These are phyloP conservation scores for Falco cherrug DNA, from an alignment of 2,797 vertebrate species.

Conservation along the genomic window DNA sequence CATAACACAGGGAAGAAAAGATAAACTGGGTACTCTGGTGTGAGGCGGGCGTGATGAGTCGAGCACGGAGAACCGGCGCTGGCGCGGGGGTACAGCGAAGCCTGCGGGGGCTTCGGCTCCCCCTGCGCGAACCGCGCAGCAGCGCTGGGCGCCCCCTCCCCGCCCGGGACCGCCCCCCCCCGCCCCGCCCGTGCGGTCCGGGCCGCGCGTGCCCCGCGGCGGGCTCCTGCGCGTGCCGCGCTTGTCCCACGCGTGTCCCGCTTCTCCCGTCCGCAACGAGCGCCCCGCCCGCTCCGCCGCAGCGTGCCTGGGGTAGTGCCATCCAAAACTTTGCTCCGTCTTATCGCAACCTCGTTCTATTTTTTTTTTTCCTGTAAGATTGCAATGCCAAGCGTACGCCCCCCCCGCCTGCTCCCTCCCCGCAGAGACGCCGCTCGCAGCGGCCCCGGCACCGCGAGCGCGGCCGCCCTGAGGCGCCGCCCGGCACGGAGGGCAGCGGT, in stretches of 20 bases:
- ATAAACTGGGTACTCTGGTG: background rate
- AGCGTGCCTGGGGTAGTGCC: background rate
- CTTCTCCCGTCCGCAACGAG: background rate
- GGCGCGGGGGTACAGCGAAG: background rate
- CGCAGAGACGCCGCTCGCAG: background rate
- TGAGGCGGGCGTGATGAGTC: accelerated
- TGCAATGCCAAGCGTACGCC: background rate
- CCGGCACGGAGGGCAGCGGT: background rate
- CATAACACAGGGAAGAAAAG: too few relatives aligned
- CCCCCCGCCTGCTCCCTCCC: background rate
- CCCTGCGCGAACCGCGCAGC: background rate
- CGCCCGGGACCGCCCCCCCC: too few relatives aligned
- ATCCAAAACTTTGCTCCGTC: background rate
- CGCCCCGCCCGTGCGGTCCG: too few relatives aligned
- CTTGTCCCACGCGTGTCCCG: too few relatives aligned
- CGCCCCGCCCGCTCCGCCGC: background rate
- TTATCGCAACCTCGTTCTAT: background rate
- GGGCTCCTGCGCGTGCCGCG: background rate
- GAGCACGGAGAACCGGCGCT: accelerated
- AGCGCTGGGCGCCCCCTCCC: too few relatives aligned
- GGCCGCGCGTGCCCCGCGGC: background rate
- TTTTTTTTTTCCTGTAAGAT: background rate
- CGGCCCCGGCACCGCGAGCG: background rate
- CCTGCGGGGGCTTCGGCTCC: background rate
- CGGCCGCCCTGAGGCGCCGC: background rate